These are phyloP conservation scores for Melanogrammus aeglefinus DNA, from an alignment of 2,797 vertebrate genomes.

Conservation along the genomic window DNA sequence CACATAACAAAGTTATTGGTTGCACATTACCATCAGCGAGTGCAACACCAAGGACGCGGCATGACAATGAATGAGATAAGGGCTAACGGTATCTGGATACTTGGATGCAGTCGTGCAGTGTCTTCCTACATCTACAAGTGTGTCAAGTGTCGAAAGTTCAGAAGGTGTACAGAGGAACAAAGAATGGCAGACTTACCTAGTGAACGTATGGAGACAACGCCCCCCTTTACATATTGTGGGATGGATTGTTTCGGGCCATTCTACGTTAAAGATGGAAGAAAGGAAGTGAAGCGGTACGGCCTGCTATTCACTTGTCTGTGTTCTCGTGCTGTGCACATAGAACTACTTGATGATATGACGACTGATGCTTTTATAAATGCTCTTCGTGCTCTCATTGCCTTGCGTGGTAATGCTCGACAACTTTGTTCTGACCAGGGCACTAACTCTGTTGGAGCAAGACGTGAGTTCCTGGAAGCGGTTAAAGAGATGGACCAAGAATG, in stretches of 20 bases:
- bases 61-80: slow-evolving; percentile 14
- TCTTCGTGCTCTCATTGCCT: slow-evolving; percentile 2
- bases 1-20: not conserved
- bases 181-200: slow-evolving; percentile 6
- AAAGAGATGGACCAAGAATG: slow-evolving; percentile 27
- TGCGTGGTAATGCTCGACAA: slow-evolving; percentile 9
- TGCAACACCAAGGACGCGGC: slow-evolving; percentile 15
- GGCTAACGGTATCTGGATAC: slow-evolving; percentile 9
- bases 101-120: not conserved
- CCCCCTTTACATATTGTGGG: not conserved
- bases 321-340: too few relatives aligned
- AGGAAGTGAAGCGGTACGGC: too few relatives aligned
- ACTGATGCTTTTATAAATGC: too few relatives aligned
- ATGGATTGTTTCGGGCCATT: slow-evolving; percentile 11
- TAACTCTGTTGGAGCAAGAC: slow-evolving; percentile 18
- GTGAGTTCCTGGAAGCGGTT: slow-evolving; percentile 9
- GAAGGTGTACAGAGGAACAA: slow-evolving; percentile 7
- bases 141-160: slow-evolving; percentile 4
- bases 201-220: too few relatives aligned
- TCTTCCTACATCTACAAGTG: slow-evolving; percentile 10
- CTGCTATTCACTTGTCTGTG: too few relatives aligned
- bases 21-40: slow-evolving; percentile 3
- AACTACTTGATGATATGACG: too few relatives aligned
- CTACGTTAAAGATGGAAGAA: too few relatives aligned
- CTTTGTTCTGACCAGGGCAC: slow-evolving; percentile 20